These are phyloP conservation scores for Caranx melampygus DNA, from an alignment of 2,113 vertebrate species.

Conservation along the genomic window DNA sequence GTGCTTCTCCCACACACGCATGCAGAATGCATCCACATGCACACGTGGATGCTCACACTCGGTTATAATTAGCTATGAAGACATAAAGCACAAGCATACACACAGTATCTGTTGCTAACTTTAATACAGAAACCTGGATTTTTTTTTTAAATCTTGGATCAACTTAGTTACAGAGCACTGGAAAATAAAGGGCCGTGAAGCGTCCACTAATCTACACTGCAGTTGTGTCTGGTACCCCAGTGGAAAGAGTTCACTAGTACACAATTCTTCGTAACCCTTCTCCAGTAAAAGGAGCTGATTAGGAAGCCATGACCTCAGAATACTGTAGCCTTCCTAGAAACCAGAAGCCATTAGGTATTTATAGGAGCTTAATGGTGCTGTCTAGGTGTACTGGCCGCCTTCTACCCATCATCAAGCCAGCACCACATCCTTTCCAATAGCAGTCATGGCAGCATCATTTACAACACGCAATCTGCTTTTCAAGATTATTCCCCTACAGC, in stretches of 20 bases:
- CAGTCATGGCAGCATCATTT: slow-evolving; percentile 37
- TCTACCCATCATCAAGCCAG: slow-evolving; percentile 54
- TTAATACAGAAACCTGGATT: slow-evolving; percentile 15
- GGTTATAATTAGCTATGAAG: slow-evolving; percentile 42
- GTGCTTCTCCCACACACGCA: slow-evolving; percentile 61
- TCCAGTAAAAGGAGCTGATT: slow-evolving; percentile 66
- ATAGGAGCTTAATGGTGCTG: slow-evolving; percentile 73
- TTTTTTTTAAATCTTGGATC: slow-evolving; percentile 6
- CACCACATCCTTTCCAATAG: slow-evolving; percentile 46
- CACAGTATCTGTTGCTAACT: slow-evolving; percentile 11
- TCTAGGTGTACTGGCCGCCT: slow-evolving; percentile 59
- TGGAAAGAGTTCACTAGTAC: slow-evolving; percentile 34
- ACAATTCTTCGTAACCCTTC: slow-evolving; percentile 39
- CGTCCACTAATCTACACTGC: slow-evolving; percentile 25
- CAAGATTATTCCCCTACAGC: slow-evolving; percentile 56
- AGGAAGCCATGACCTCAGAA: slow-evolving; percentile 62
- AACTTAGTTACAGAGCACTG: not conserved
- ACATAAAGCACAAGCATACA: slow-evolving; percentile 7
- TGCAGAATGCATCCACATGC: slow-evolving; percentile 34
- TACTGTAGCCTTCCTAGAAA: slow-evolving; percentile 77
- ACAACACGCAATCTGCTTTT: slow-evolving; percentile 55
- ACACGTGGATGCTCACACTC: slow-evolving; percentile 17
- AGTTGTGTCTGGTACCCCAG: slow-evolving; percentile 14
- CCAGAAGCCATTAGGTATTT: slow-evolving; percentile 78
- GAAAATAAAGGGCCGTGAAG: slow-evolving; percentile 30